A percentile compares a stretch with the other conserved stretches of the same genome.
Conservation (phyloP, 2,797 vertebrate genomes). For the Enteromius mattozi region DNA sequence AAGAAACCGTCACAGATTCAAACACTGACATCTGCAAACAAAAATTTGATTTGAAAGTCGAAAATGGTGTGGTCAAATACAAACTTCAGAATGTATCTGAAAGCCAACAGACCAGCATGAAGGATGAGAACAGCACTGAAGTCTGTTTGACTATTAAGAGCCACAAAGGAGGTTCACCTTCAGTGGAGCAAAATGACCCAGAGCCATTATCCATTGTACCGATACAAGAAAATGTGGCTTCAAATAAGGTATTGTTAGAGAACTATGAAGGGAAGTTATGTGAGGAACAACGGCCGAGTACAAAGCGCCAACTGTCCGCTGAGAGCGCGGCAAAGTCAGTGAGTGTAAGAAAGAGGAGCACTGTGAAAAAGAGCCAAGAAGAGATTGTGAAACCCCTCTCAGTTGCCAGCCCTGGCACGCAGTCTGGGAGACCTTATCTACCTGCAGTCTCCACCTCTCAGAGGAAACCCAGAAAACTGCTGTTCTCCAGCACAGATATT, state of each 20-base stretch:
- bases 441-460: conserved; percentile 55
- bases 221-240: conserved; percentile 48
- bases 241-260: conserved; percentile 65
- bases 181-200: conserved; percentile 11
- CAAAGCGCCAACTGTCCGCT: conserved; percentile 80
- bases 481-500: conserved; percentile 73
- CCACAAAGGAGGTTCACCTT: conserved; percentile 31
- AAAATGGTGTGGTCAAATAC: conserved; percentile 38
- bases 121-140: conserved; percentile 21
- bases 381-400: conserved; percentile 57
- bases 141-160: conserved; percentile 32
- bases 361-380: conserved; percentile 70
- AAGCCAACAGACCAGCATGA: conserved; percentile 19
- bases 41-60: conserved; percentile 36
- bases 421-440: conserved; percentile 54
- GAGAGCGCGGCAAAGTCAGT: conserved; percentile 76
- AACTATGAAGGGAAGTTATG: conserved; percentile 66
- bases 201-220: conserved; percentile 41
- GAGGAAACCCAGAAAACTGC: conserved; percentile 71
- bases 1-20: conserved; percentile 25
- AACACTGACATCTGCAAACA: conserved; percentile 28
- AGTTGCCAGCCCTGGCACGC: conserved; percentile 44
- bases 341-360: conserved; percentile 79
- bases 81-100: conserved; percentile 30
- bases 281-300: conserved; percentile 75